phyloP scores from a whole-genome alignment of 1,140 invertebrate genomes.

The Ostrea edulis region DNA sequence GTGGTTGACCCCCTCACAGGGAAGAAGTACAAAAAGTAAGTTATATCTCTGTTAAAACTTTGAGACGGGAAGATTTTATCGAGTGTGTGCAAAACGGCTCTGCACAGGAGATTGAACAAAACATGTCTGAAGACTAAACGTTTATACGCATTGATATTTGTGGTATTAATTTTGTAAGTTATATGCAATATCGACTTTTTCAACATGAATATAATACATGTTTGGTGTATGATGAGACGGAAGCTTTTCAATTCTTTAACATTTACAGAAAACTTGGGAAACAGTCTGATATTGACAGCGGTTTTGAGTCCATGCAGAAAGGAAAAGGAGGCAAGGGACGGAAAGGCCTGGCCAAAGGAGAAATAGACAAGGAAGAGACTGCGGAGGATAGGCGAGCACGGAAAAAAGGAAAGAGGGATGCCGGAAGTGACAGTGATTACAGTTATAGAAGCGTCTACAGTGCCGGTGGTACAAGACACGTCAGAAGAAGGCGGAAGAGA shows the following conservation, averaged over 20 bases:
- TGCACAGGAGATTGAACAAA: no score
- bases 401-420: conserved; percentile 70
- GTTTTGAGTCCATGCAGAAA: conserved; percentile 68
- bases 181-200: no score
- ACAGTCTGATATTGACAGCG: conserved; percentile 69
- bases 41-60: not conserved
- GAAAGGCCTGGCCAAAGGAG: conserved; percentile 53
- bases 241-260: not conserved
- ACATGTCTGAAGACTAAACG: no score
- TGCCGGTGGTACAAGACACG: conserved; percentile 76
- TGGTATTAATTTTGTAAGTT: no score
- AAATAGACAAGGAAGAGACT: conserved; percentile 66
- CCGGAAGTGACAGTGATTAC: conserved; percentile 75
- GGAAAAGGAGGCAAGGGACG: conserved; percentile 63
- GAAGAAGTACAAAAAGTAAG: conserved; percentile 79
- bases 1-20: conserved; percentile 77
- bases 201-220: no score
- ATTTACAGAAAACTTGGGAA: conserved; percentile 66
- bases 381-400: conserved; percentile 61
- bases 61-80: not conserved
- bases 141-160: no score
- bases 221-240: no score
- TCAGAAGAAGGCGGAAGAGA: conserved; percentile 70
- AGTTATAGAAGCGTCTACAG: conserved; percentile 75
- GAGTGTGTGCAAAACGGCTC: no score